phyloP scores from a whole-genome alignment of 2,113 vertebrate species.

The Cyanoramphus novaezelandiae region DNA sequence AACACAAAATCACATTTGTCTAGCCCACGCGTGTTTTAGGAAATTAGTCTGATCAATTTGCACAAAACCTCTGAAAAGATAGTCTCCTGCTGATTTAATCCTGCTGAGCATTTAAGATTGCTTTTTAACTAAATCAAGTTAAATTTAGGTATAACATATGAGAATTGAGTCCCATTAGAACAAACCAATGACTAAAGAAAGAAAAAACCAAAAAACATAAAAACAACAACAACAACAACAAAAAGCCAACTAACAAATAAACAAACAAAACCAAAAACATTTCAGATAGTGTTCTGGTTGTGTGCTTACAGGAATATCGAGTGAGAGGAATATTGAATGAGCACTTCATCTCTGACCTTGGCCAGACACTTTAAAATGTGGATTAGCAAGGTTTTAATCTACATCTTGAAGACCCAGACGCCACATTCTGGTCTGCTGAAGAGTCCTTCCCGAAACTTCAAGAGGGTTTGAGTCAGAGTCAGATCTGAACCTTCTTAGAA shows the following conservation, averaged over 20 bases:
- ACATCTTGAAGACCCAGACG: not conserved
- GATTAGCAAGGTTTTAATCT: slow-evolving; percentile 20
- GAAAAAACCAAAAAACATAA: too few species aligned
- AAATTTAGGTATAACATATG: not conserved
- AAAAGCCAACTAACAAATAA: too few species aligned
- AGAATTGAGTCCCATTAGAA: not conserved
- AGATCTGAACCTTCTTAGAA: not conserved
- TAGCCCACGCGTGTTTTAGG: not conserved
- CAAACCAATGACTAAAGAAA: not conserved
- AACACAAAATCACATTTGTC: not conserved
- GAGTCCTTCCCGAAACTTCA: not conserved
- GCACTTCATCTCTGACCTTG: not conserved
- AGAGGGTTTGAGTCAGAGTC: not conserved
- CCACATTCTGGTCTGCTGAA: not conserved
- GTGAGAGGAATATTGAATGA: not conserved
- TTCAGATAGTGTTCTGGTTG: not conserved
- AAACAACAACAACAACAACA: too few species aligned
- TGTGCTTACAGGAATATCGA: not conserved
- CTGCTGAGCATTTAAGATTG: not conserved
- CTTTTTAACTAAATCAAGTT: not conserved
- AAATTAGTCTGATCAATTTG: not conserved
- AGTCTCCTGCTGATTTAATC: not conserved
- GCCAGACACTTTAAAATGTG: not conserved
- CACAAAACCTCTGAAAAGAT: not conserved
- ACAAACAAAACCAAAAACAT: too few species aligned